Base-by-base conservation (phyloP, 1,140 invertebrate species). In the Metaphire vulgaris region DNA sequence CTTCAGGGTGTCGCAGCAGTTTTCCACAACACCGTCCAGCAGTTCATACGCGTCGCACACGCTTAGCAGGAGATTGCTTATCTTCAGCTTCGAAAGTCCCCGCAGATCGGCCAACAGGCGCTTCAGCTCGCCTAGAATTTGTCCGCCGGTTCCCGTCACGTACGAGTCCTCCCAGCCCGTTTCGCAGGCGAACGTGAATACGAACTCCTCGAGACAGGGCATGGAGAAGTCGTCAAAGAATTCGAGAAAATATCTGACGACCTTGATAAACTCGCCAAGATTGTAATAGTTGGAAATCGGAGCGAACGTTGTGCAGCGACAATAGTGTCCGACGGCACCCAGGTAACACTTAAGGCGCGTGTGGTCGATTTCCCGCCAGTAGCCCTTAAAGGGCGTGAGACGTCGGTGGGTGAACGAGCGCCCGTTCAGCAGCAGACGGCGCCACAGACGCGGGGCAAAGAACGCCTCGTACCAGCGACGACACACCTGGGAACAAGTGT, bases 331-430 rank as follows among this genome's bases (percentile, higher is more conserved):
- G 65, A 94, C 89, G 79, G 88, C 89, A 41, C 89, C 88, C 14
- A 95, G 85, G 80, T 92, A 94, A 12, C 90, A 83, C 79, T 92
- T 71, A 21, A 79, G 56, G 15, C 66, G 65, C 30, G 67, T 12
- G 72, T 74, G 30, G 56, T 34, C 15, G 72, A 74, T 16, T 34
- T 32, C n/a, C 28, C 33, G 6, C 29, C 16, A 30, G 56, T 92
- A 93, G 14, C 92, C 92, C 74, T 91, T 91, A 83, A 93, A 93
- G 80, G 93, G 92, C 83, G 93, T 93, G 82, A 90, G 93, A 81
- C 90, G 90, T 1, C 91, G 41, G 6, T 21, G 6, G 41, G 92
- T 93, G 1, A 94, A 84, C 0, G 92, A 92, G 14, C 86, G 88
- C 82, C 93, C 92, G 76, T 90, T 88, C 28, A 94, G 84, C 0